Base-by-base conservation (phyloP, 2,888 invertebrate genomes). In the Volucella inflata region DNA sequence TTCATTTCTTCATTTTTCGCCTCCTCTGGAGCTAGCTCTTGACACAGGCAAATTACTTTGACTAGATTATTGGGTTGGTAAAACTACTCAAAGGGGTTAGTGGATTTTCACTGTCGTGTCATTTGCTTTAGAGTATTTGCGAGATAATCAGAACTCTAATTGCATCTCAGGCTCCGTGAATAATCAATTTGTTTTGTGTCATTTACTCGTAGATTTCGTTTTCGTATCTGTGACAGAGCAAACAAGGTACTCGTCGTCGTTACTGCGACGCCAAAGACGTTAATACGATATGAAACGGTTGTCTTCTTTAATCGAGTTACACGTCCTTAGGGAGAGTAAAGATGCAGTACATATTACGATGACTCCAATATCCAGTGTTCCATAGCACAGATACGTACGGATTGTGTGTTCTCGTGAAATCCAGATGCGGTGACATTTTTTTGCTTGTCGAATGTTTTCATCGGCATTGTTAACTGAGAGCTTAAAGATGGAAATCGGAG, bases 1-100 rank as follows among this genome's bases (percentile, higher is more conserved):
- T 21, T 65, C 44, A n/a, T 60, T 62, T 40, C 57, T 59, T 38
- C 57, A 55, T 21, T 40, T 46, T 30, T 30, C 30, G 6, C 30
- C 6, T 30, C 30, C 30, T 6, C 6, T 30, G 30, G 6, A 30
- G 30, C 30, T 16, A 36, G 46, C 42, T 51, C 62, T 57, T 42
- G 51, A 70, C 64, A 81, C 68, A 70, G 65, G 71, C 71, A 71
- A 82, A 82, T 82, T 82, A 76, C 76, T 82, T 64, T 64, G 81
- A 76, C 81, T 76, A 71, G 81, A 76, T 59, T 48, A 36, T 53
- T 60, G 68, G 68, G 9, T 38, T 60, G 57, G 10, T 51, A 53
- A 74, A n/a, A 70, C 10, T 21, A 38, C 8, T 51, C 17, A 16
- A n/a, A 53, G 36, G 59, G 64, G 40, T 67, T 53, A 57, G 55